phyloP scores from a whole-genome alignment of 2,888 invertebrate species.

The Nezara viridula region DNA sequence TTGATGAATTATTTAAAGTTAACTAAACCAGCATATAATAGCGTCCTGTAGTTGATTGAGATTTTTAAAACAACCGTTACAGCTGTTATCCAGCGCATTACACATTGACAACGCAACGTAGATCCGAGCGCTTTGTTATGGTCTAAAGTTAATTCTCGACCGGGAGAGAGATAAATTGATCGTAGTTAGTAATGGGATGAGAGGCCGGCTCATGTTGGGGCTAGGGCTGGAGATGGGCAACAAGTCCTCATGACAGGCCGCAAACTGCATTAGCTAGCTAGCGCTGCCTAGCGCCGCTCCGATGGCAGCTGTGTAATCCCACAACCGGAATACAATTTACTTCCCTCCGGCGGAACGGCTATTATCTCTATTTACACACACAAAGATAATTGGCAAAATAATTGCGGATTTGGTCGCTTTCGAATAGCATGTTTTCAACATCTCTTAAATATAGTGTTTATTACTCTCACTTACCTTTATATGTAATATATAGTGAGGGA shows the following conservation, averaged over 20 bases:
- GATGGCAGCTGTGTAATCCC: conserved; percentile 11
- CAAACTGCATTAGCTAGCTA: conserved; percentile 27
- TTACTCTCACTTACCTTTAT: too few species aligned
- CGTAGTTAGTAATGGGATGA: not conserved
- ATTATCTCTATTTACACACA: not conserved
- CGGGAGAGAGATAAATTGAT: not conserved
- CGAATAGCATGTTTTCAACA: too few species aligned
- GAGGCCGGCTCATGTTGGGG: not conserved
- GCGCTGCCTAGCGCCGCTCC: not conserved
- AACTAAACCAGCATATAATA: too few species aligned
- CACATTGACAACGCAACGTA: too few species aligned
- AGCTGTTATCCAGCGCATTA: too few species aligned
- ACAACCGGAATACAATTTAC: not conserved
- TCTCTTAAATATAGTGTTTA: too few species aligned
- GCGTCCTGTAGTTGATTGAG: too few species aligned
- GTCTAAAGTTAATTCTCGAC: not conserved
- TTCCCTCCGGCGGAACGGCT: not conserved
- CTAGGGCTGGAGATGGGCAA: conserved; percentile 7
- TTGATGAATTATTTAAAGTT: too few species aligned
- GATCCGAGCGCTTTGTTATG: not conserved
- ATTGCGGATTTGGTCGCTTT: too few species aligned
- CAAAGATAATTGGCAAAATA: too few species aligned
- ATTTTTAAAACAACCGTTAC: too few species aligned
- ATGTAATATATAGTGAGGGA: too few species aligned
- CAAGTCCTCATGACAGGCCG: conserved; percentile 40